Evolutionary conservation across 2,888 invertebrate species (phyloP), one percentile per base, ranked within the genome.

Genomic region (Eupithecia vulgata): DNA sequence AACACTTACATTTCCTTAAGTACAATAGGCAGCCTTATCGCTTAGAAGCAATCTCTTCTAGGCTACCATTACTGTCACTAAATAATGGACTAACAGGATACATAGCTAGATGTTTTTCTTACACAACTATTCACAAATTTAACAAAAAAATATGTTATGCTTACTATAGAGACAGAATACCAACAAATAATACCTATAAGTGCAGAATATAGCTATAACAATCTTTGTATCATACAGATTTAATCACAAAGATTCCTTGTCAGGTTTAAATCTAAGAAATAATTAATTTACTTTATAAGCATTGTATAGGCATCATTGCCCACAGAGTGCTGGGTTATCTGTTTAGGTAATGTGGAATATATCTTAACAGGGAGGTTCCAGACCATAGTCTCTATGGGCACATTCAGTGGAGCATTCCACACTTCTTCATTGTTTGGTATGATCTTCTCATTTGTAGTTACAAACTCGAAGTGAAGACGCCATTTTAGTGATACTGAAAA

Each of bases 381-480:
- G 17, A 99, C 97, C 98, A 99, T 99, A 0, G 99, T 99, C 92
- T 99, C 99, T 74, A 99, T 99, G 15, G 98, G 96, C 42, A 99
- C 95, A 79, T 96, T 96, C 3, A 96, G 93, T 0, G 99, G 99
- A 0, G 98, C 99, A 83, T 96, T 97, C 97, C 99, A 98, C 52
- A 95, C 95, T 37, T 95, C 95, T 73, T 95, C 95, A 66, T 88
- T 85, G 7, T 95, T 95, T 37, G 95, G 95, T 75, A 95, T 93
- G 68, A 96, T 93, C 71, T 95, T 95, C 83, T 96, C 96, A 87
- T 96, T 95, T 76, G 97, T 97, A 0, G 98, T 98, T 0, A 98
- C 99, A 94, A 99, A 99, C 91, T 99, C 99, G 90, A 99, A 99
- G 90, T 99, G 99, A 40, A 99, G 95, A 67, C 98, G 95, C 99